These are phyloP conservation scores for Drosophila bipectinata DNA, from an alignment of 1,140 invertebrate genomes.

Conservation along the genomic window DNA sequence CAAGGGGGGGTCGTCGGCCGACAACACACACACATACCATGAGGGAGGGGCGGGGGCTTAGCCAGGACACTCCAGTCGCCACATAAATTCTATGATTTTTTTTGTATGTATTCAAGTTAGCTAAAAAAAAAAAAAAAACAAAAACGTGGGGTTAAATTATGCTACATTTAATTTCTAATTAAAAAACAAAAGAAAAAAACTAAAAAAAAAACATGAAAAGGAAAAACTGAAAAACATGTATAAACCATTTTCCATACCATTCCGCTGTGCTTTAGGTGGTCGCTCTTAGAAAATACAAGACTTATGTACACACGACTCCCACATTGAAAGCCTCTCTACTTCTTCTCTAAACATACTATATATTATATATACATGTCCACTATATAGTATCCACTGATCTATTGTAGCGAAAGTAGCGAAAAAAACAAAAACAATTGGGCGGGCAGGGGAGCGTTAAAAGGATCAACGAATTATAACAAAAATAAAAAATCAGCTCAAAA, in stretches of 20 bases:
- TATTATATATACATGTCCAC: slow-evolving; percentile 27
- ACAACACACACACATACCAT: background rate
- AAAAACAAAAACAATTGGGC: slow-evolving; percentile 32
- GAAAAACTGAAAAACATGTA: slow-evolving; percentile 12
- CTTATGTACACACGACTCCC: slow-evolving; percentile 36
- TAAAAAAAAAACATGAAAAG: slow-evolving; percentile 1
- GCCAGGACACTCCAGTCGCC: slow-evolving; percentile 6
- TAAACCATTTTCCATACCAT: slow-evolving; percentile 58
- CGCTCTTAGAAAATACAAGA: slow-evolving; percentile 50
- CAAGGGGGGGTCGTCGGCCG: background rate
- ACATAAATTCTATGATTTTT: slow-evolving; percentile 49
- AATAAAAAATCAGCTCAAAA: slow-evolving; percentile 1
- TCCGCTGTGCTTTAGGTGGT: slow-evolving; percentile 60
- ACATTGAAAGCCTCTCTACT: slow-evolving; percentile 5
- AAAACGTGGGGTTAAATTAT: slow-evolving; percentile 58
- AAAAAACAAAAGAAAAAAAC: slow-evolving; percentile 21
- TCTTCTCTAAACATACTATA: slow-evolving; percentile 16
- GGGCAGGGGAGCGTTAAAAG: slow-evolving; percentile 15
- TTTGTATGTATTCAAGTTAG: slow-evolving; percentile 55
- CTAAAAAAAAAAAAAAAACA: slow-evolving; percentile 43
- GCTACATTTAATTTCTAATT: slow-evolving; percentile 60
- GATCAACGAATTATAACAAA: slow-evolving; percentile 4
- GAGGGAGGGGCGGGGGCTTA: slow-evolving; percentile 1
- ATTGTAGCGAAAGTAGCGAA: slow-evolving; percentile 40
- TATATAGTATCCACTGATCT: slow-evolving; percentile 32